These are phyloP conservation scores for Forbesichthys agassizii DNA, from an alignment of 2,113 vertebrate species.

Conservation along the genomic window DNA sequence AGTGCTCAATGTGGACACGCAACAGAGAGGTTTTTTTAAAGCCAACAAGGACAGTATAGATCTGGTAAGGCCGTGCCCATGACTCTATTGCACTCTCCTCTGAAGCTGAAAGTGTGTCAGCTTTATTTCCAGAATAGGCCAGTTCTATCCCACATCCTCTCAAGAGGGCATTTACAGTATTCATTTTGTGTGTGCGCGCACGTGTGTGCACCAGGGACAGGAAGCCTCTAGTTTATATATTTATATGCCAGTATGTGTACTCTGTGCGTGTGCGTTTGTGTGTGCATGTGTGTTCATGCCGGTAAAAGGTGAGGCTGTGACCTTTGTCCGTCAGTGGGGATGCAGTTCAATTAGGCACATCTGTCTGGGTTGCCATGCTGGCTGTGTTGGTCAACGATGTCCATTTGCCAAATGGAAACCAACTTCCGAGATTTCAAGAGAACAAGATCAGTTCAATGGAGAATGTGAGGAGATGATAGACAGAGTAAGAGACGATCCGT, in stretches of 20 bases:
- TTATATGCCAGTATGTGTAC: neutral
- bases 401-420: slow-evolving; percentile 23
- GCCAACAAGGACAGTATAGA: slow-evolving; percentile 1
- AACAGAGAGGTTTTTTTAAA: slow-evolving; percentile 6
- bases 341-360: slow-evolving; percentile 24
- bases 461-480: too few relatives aligned
- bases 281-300: neutral
- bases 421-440: slow-evolving; percentile 13
- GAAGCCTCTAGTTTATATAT: neutral
- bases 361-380: slow-evolving; percentile 33
- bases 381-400: slow-evolving; percentile 26
- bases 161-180: neutral
- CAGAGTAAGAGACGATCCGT: neutral
- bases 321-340: slow-evolving; percentile 24
- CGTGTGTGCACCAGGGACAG: neutral
- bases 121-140: slow-evolving; percentile 13
- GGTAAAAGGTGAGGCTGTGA: slow-evolving; percentile 4
- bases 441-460: neutral
- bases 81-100: neutral
- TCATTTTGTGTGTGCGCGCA: neutral
- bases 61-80: neutral
- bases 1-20: neutral
- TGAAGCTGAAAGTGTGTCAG: neutral
- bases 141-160: slow-evolving; percentile 2
- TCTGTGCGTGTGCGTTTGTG: neutral